A percentile compares a stretch with the other conserved stretches of the same genome.
Evolutionary conservation across 2,113 vertebrate species (phyloP).

Genomic region (Erythrocercus mccallii): DNA sequence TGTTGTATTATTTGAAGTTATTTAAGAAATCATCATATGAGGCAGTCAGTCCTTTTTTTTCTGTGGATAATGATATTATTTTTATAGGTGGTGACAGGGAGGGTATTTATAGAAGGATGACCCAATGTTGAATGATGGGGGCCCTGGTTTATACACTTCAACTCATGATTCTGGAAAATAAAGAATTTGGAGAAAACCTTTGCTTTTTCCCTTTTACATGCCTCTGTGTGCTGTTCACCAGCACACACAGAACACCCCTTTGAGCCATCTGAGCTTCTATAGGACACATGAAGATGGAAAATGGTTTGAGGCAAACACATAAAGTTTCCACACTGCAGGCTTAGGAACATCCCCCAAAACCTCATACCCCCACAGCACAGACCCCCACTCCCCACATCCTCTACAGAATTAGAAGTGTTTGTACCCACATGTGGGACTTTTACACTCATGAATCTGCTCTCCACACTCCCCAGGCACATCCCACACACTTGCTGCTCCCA

Average conservation of each 20-base stretch:
- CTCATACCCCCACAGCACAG: background rate
- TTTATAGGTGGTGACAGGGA: background rate
- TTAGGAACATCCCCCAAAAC: background rate
- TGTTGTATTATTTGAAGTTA: background rate
- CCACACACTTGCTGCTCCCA: background rate
- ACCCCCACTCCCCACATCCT: background rate
- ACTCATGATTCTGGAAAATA: background rate
- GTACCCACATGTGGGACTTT: background rate
- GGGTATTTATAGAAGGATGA: background rate
- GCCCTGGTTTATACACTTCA: background rate
- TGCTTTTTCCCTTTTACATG: background rate
- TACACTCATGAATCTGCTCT: background rate
- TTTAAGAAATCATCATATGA: background rate
- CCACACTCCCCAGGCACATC: background rate
- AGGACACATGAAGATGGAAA: background rate
- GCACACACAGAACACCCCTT: background rate
- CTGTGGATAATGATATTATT: background rate
- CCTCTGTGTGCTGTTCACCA: background rate
- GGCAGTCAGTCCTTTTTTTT: background rate
- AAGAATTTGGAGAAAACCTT: background rate
- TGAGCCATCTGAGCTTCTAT: background rate
- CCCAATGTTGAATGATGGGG: fast-evolving
- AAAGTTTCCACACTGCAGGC: background rate
- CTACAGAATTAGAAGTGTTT: background rate
- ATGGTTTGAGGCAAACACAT: background rate